phyloP scores from a whole-genome alignment of 2,797 vertebrate species.

The Urophycis tenuis region DNA sequence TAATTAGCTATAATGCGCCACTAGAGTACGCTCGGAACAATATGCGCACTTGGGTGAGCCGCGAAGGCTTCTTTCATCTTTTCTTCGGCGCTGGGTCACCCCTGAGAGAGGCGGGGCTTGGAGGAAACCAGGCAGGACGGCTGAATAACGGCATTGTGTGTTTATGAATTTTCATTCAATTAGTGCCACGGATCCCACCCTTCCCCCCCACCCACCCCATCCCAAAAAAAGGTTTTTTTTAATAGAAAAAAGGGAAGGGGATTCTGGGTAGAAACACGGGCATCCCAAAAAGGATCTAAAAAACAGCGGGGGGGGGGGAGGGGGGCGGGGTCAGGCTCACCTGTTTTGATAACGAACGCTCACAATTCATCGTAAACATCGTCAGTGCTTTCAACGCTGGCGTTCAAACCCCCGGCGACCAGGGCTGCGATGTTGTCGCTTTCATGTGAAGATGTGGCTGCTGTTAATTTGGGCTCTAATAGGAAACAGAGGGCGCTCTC shows the following conservation, averaged over 20 bases:
- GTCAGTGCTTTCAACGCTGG: background rate
- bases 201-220: background rate
- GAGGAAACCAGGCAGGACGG: conserved; percentile 21
- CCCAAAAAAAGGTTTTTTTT: conserved; percentile 15
- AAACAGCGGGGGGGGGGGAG: too few relatives aligned
- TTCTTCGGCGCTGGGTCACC: conserved; percentile 18
- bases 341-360: background rate
- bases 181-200: conserved; percentile 10
- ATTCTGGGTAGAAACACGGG: background rate
- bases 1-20: conserved; percentile 39
- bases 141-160: conserved; percentile 20
- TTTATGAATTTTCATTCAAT: conserved; percentile 30
- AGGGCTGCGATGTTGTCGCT: conserved; percentile 29
- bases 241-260: background rate
- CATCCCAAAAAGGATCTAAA: background rate
- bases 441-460: conserved; percentile 39
- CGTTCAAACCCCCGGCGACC: conserved; percentile 22
- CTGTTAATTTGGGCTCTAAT: conserved; percentile 42
- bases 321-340: background rate
- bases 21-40: conserved; percentile 34
- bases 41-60: conserved; percentile 31
- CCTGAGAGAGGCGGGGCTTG: conserved; percentile 18
- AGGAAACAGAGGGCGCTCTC: conserved; percentile 26
- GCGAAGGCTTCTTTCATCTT: conserved; percentile 30
- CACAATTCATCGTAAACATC: background rate